Evolutionary conservation across 1,140 invertebrate genomes (phyloP), one percentile per base, ranked within the genome.

Genomic region (Plectus sambesii): DNA sequence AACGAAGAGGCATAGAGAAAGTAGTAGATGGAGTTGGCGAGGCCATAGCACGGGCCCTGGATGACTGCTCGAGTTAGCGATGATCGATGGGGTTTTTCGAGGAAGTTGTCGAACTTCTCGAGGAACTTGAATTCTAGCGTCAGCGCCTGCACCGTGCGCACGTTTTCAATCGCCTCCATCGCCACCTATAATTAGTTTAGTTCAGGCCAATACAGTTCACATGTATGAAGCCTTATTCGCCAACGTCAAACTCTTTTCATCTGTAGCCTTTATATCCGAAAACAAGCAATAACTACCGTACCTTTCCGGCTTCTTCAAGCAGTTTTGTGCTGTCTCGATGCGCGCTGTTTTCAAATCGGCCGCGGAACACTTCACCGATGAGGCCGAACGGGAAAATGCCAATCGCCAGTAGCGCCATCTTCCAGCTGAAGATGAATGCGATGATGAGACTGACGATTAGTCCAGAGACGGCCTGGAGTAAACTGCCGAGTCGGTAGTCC

Each of bases 261-360:
- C 20, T 5, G 17, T 9, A 8, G 15, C 3, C 12, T 42, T 19
- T 23, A 8, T 1, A 19, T 2, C 4, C n/a, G 8, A 38, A 30
- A 37, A 23, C 40, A 53, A 19, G 38, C 27, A 20, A 55, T 1
- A 15, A 3, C 29, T 47, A 30, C 37, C 26, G 23, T 8, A 74
- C 72, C 49, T 69, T 62, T 45, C 73, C 72, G 45, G 73, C 73
- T 40, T 72, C 60, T 40, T 72, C 68, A n/a, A n/a, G n/a, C n/a
- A n/a, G n/a, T n/a, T n/a, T n/a, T n/a, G n/a, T n/a, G n/a, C n/a
- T n/a, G n/a, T n/a, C n/a, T n/a, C n/a, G n/a, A n/a, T n/a, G n/a
- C n/a, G n/a, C n/a, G n/a, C n/a, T n/a, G n/a, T n/a, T n/a, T n/a
- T n/a, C n/a, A n/a, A n/a, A n/a, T n/a, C n/a, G n/a, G n/a, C n/a